Percentiles rank a stretch among this genome's conserved stretches.
phyloP scores from a whole-genome alignment of 2,113 vertebrate genomes.

The Halcyon senegalensis region DNA sequence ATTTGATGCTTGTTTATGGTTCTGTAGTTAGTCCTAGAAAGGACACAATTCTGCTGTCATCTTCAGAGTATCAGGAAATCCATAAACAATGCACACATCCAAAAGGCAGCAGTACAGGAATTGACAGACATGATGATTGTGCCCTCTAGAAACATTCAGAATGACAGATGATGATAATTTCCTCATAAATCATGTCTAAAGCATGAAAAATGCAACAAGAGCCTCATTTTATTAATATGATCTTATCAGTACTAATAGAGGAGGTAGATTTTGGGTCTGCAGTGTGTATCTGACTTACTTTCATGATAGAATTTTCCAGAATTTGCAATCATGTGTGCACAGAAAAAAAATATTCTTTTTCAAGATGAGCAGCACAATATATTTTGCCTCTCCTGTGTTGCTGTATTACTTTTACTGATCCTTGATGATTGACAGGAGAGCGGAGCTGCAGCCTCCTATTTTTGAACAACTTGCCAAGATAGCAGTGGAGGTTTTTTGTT shows the following conservation, averaged over 20 bases:
- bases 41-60: neutral
- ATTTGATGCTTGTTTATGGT: neutral
- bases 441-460: neutral
- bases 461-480: neutral
- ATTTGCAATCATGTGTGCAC: neutral
- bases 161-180: constrained; percentile 27
- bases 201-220: constrained; percentile 9
- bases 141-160: constrained; percentile 21
- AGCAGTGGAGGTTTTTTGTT: neutral
- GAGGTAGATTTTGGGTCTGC: neutral
- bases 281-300: neutral
- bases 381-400: neutral
- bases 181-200: constrained; percentile 39
- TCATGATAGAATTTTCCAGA: neutral
- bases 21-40: neutral
- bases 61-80: neutral
- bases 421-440: neutral
- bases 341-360: neutral
- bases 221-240: neutral
- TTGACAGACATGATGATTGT: constrained; percentile 43
- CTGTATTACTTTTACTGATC: neutral
- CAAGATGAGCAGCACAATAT: neutral
- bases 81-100: neutral
- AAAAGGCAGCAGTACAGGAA: neutral
- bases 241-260: neutral